These are phyloP conservation scores for Fregetta grallaria DNA, from an alignment of 2,113 vertebrate genomes.

Conservation along the genomic window DNA sequence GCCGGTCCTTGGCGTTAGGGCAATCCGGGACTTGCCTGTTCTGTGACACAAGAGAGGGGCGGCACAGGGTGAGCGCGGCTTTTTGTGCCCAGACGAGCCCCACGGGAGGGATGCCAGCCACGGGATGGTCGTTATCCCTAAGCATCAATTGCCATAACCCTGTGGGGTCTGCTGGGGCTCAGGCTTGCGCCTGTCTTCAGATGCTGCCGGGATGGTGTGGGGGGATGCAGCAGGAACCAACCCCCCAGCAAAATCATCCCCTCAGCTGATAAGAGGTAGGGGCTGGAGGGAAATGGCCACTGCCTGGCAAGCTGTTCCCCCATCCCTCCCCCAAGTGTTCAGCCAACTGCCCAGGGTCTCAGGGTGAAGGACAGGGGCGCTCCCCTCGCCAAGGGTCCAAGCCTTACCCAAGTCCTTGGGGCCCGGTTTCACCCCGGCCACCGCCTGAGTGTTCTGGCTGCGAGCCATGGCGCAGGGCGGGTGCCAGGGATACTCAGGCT, in stretches of 20 bases:
- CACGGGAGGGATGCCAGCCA: not conserved
- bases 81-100: not conserved
- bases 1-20: slow-evolving; percentile 25
- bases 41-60: slow-evolving; percentile 52
- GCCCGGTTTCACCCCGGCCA: slow-evolving; percentile 75
- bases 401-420: slow-evolving; percentile 86
- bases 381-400: not conserved
- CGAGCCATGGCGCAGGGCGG: slow-evolving; percentile 81
- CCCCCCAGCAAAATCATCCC: not conserved
- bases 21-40: slow-evolving; percentile 56
- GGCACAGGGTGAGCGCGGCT: not conserved
- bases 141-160: not conserved
- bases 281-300: not conserved
- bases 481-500: slow-evolving; percentile 87
- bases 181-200: not conserved
- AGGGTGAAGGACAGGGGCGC: not conserved
- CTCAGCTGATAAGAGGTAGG: not conserved
- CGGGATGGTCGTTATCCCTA: rapidly evolving
- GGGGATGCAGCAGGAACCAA: not conserved
- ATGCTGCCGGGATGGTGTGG: not conserved
- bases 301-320: not conserved
- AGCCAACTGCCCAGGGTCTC: not conserved
- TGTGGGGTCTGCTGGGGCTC: not conserved
- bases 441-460: slow-evolving; percentile 78
- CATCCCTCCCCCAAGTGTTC: not conserved